Conservation (phyloP, 2,797 vertebrate genomes). For the Echeneis naucrates region DNA sequence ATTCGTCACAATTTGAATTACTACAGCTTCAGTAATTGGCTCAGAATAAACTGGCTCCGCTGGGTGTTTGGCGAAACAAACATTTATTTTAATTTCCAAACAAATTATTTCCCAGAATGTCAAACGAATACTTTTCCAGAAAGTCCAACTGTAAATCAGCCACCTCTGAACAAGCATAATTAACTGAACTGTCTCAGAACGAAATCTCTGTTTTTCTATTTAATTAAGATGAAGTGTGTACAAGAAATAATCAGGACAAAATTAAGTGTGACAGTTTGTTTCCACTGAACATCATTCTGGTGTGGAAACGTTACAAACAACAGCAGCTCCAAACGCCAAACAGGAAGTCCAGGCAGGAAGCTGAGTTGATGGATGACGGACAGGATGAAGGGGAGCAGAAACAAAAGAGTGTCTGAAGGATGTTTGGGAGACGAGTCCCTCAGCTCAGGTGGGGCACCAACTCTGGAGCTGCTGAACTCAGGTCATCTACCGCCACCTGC, state of each 20-base stretch:
- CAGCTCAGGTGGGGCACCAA: too few species aligned
- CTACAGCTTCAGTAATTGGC: background rate
- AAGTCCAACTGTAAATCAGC: background rate
- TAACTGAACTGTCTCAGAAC: background rate
- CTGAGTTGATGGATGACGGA: too few species aligned
- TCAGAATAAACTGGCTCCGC: background rate
- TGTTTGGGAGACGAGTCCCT: background rate
- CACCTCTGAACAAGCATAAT: background rate
- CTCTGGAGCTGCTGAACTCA: background rate
- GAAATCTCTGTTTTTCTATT: background rate
- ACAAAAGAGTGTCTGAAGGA: background rate
- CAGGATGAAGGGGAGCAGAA: background rate
- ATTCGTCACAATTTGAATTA: background rate
- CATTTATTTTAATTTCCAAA: background rate
- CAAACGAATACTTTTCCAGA: too few species aligned
- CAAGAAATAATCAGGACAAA: background rate
- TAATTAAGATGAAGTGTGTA: background rate
- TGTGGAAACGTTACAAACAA: background rate
- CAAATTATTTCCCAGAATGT: background rate
- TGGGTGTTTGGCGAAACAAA: background rate
- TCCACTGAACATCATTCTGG: background rate
- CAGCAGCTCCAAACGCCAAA: too few species aligned
- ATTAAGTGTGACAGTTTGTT: background rate
- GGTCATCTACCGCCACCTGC: slow-evolving; percentile 45
- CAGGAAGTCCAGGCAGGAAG: too few species aligned